Evolutionary conservation across 2,888 invertebrate genomes (phyloP), one percentile per base, ranked within the genome.

Genomic region (Eristalis intricaria): DNA sequence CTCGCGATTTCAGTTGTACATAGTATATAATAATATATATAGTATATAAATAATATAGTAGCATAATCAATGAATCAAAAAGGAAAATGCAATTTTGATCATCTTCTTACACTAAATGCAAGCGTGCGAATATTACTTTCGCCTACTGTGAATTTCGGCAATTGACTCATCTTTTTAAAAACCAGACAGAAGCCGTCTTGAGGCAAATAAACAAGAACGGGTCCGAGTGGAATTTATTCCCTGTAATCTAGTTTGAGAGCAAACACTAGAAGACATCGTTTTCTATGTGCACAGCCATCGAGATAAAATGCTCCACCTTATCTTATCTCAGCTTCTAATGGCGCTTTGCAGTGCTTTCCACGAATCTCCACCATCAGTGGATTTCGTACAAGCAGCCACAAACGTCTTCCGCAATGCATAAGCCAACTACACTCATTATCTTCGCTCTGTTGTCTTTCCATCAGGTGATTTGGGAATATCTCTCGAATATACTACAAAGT

Each of bases 381-480:
- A n/a, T 56, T 19, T n/a, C 19, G 22, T 26, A 19, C n/a, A 2
- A 50, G 50, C 50, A 19, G 19, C 50, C 8, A 2, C 19, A 19
- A 50, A 50, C 50, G 19, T 50, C 50, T 19, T 19, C 8, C 23
- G 43, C 19, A 3, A 77, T 70, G 77, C 32, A 38, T n/a, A 26
- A 5, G 15, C 23, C 19, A 19, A 5, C 38, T 56, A 26, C 13
- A 4, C 26, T 69, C 35, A 7, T 77, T 40, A 56, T 70, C 19
- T 77, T 50, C 13, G 50, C 26, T 19, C 23, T 22, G n/a, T 56
- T 77, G 13, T 19, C 69, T 19, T 15, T 77, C 50, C 23, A 38
- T 63, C 77, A 77, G 77, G 77, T 77, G 50, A 50, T 4, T 50
- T 19, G 15, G 13, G n/a, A 7, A 13, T 3, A 2, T 13, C 8